Base-by-base conservation (phyloP, 2,113 vertebrate species). In the Puma concolor region DNA sequence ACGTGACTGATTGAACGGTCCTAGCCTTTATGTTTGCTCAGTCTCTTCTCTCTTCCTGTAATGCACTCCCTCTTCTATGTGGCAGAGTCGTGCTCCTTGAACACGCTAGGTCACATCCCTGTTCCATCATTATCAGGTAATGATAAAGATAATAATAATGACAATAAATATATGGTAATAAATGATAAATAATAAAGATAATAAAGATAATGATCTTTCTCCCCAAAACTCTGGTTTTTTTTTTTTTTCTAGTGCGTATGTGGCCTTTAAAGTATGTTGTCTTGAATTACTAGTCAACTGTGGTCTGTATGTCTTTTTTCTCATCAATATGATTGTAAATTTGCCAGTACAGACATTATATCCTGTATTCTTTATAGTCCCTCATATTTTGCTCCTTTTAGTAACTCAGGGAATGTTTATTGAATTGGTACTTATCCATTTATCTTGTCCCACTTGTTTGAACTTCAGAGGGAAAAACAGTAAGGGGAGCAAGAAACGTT, bases 1-100 rank as follows among this genome's bases (percentile, higher is more conserved):
- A 8, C 15, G 1, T 27, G 33, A 6, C 54, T n/a, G 25, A 14
- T 25, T 9, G 3, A 10, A 0, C 1, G 9, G 14, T 67, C 66
- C 50, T 27, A 0, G 27, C 60, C 69, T 77, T 14, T 6, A 33
- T 5, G 29, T 57, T 57, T 48, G 72, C 38, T 69, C 38, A 31
- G 33, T n/a, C 85, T 33, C 5, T 79, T 60, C 19, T 52, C 41
- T 7, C 36, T 29, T 48, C 60, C 36, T 71, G 17, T n/a, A 5
- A 19, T 1, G 0, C 2, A 3, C 29, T 44, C 29, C 36, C 12
- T 54, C 17, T 54, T 31, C 64, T n/a, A 0, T 6, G 36, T 60
- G 63, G 36, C 15, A 52, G 80, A 17, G 12, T 41, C 29, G 4
- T 44, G 8, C 29, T 74, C 23, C 63, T 48, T 50, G 13, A 60